A percentile compares a stretch with the other conserved stretches of the same genome.
phyloP scores from a whole-genome alignment of 2,888 invertebrate genomes.

The Sinhomidia bicolor region DNA sequence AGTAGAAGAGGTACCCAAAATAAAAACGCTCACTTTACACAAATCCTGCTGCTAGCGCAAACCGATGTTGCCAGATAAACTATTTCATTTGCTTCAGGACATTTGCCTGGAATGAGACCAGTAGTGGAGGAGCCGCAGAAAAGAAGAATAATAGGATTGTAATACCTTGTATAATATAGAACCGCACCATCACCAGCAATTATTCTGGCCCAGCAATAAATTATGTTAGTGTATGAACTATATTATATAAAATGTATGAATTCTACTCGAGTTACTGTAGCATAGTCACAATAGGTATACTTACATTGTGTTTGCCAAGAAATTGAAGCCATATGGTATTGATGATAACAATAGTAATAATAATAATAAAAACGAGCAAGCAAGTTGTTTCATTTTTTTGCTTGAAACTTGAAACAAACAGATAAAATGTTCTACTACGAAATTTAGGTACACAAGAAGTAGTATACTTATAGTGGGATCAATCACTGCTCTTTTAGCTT shows the following conservation, averaged over 20 bases:
- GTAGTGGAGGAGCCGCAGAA: background rate
- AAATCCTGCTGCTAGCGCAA: background rate
- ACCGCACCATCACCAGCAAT: slow-evolving; percentile 20
- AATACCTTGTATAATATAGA: slow-evolving; percentile 9
- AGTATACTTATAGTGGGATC: background rate
- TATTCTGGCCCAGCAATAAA: slow-evolving; percentile 29
- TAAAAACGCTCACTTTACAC: background rate
- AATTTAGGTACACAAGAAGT: background rate
- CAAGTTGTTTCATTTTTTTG: slow-evolving; percentile 38
- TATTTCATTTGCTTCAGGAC: slow-evolving; percentile 42
- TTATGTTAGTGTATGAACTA: slow-evolving; percentile 13
- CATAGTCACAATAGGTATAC: background rate
- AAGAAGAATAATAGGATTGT: background rate
- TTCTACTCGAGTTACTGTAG: background rate
- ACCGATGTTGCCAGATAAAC: slow-evolving; percentile 44
- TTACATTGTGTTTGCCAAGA: background rate
- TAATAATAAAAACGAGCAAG: slow-evolving; percentile 24
- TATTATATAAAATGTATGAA: too few species aligned
- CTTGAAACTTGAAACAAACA: slow-evolving; percentile 31
- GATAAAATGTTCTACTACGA: background rate
- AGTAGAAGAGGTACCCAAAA: background rate
- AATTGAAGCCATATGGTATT: slow-evolving; percentile 44
- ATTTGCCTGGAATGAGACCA: background rate
- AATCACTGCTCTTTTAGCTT: background rate
- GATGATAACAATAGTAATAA: too few species aligned